Conservation (phyloP, 2,113 vertebrate species). For the Sapajus apella region DNA sequence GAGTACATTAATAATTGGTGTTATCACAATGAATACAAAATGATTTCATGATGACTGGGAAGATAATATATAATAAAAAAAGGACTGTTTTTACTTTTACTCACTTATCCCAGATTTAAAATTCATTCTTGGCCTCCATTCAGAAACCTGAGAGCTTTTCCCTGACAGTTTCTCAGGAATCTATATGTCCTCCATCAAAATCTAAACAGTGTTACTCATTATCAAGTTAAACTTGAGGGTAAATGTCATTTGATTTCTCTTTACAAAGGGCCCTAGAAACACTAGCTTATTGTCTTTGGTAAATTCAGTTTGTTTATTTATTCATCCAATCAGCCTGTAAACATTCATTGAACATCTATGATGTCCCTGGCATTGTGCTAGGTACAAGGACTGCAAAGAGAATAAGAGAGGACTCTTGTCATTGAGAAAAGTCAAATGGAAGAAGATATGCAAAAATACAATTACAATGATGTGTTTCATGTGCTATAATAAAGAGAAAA, state of each 20-base stretch:
- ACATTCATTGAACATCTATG: not conserved
- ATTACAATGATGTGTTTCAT: not conserved
- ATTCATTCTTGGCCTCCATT: slow-evolving; percentile 78
- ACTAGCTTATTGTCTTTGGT: not conserved
- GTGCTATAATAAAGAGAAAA: not conserved
- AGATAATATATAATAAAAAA: slow-evolving; percentile 82
- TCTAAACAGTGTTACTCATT: not conserved
- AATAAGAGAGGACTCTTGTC: not conserved
- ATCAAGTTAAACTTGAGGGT: not conserved
- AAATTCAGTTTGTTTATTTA: not conserved
- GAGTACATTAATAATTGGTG: slow-evolving; percentile 85
- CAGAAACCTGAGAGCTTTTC: slow-evolving; percentile 75
- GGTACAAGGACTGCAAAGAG: not conserved
- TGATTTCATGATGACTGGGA: slow-evolving; percentile 85
- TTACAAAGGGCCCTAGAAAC: not conserved
- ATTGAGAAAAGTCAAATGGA: not conserved
- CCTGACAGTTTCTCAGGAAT: slow-evolving; percentile 58
- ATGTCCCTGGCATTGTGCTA: not conserved
- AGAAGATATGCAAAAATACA: not conserved
- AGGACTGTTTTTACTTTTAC: slow-evolving; percentile 80
- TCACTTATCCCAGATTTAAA: slow-evolving; percentile 78
- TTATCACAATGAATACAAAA: slow-evolving; percentile 86
- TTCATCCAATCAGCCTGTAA: not conserved
- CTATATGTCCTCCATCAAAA: slow-evolving; percentile 30
- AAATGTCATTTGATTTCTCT: not conserved